These are phyloP conservation scores for Typhlomys cinereus DNA, from an alignment of 2,113 vertebrate species.

Conservation along the genomic window DNA sequence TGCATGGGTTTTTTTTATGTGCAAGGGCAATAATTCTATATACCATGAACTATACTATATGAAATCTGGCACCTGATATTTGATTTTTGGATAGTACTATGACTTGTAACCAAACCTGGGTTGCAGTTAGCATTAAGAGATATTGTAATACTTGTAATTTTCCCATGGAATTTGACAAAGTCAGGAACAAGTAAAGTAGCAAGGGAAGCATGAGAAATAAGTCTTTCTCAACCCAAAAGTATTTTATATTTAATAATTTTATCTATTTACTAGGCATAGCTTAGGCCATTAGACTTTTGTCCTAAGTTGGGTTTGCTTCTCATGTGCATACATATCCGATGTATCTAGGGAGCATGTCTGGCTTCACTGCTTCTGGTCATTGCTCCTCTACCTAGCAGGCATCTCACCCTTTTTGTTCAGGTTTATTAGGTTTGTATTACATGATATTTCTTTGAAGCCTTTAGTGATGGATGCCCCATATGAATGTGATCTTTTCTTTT, in stretches of 20 bases:
- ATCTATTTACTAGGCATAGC: not conserved
- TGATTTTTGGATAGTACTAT: slow-evolving; percentile 29
- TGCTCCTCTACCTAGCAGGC: not conserved
- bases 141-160: slow-evolving; percentile 22
- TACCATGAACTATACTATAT: slow-evolving; percentile 26
- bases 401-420: not conserved
- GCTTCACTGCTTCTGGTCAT: not conserved
- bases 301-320: not conserved
- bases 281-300: not conserved
- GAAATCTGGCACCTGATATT: slow-evolving; percentile 32
- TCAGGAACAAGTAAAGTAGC: not conserved
- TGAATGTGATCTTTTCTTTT: not conserved
- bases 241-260: not conserved
- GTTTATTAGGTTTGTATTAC: not conserved
- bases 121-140: not conserved
- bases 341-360: not conserved
- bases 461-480: not conserved
- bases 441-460: not conserved
- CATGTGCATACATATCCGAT: not conserved
- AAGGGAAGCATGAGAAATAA: not conserved
- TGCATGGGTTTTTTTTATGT: not conserved
- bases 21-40: slow-evolving; percentile 37
- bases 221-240: not conserved
- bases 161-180: not conserved
- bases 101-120: slow-evolving; percentile 42